These are phyloP conservation scores for Branchellion lobata DNA, from an alignment of 2,888 invertebrate species.

Conservation along the genomic window DNA sequence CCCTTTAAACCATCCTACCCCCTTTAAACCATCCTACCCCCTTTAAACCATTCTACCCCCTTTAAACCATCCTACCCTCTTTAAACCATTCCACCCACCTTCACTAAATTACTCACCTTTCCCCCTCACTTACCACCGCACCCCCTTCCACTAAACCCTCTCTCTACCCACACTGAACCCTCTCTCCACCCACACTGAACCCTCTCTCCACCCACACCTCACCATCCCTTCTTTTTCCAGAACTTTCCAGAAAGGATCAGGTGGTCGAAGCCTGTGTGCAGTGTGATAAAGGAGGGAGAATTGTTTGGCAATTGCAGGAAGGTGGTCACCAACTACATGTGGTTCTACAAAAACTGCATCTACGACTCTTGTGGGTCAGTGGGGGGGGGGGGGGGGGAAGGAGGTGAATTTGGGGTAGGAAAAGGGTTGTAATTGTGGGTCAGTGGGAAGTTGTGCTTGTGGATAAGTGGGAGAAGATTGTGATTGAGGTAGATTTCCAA, in stretches of 20 bases:
- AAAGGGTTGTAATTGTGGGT: neutral
- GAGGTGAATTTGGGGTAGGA: too few relatives aligned
- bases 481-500: too few relatives aligned
- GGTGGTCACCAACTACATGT: constrained; percentile 40
- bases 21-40: too few relatives aligned
- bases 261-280: constrained; percentile 39
- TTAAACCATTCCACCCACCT: neutral
- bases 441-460: too few relatives aligned
- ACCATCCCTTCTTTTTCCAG: constrained; percentile 29
- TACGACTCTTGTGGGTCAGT: constrained; percentile 50
- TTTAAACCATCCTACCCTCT: too few relatives aligned
- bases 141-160: neutral
- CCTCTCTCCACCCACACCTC: neutral
- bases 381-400: too few relatives aligned
- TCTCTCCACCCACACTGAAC: neutral
- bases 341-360: constrained; percentile 48
- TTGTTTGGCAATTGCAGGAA: constrained; percentile 53
- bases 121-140: too few relatives aligned
- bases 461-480: too few relatives aligned
- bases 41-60: too few relatives aligned
- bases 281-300: constrained; percentile 57
- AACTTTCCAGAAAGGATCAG: constrained; percentile 23
- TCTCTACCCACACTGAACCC: neutral
- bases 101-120: too few relatives aligned
- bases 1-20: too few relatives aligned